phyloP scores from a whole-genome alignment of 2,888 invertebrate genomes.

The Drosophila meridiana region DNA sequence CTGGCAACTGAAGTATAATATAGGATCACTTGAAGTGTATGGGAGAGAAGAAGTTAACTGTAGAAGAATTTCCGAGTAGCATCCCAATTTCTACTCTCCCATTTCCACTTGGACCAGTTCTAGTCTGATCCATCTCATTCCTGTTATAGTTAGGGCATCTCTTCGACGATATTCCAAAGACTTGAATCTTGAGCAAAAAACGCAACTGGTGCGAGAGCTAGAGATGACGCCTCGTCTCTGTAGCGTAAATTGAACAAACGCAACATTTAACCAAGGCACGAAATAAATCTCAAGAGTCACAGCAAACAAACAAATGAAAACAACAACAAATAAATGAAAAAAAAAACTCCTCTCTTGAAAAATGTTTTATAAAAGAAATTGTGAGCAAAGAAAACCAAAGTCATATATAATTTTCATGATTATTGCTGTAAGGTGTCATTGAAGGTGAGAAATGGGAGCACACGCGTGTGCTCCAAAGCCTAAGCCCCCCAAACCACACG shows the following conservation, averaged over 20 bases:
- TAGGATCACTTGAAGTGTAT: too few relatives aligned
- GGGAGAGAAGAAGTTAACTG: too few relatives aligned
- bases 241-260: constrained; percentile 50
- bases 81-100: not conserved
- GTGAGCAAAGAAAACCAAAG: constrained; percentile 43
- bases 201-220: constrained; percentile 20
- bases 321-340: constrained; percentile 33
- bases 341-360: constrained; percentile 10
- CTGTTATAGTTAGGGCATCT: constrained; percentile 36
- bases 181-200: not conserved
- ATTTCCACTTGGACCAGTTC: not conserved
- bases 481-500: constrained; percentile 8
- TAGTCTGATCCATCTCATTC: not conserved
- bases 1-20: too few relatives aligned
- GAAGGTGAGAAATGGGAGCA: constrained; percentile 79
- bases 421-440: constrained; percentile 70
- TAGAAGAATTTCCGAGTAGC: too few relatives aligned
- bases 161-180: not conserved
- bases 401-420: constrained; percentile 62
- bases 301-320: constrained; percentile 17
- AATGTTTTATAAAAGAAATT: constrained; percentile 12
- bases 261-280: constrained; percentile 58
- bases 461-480: constrained; percentile 53
- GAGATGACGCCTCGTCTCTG: constrained; percentile 3
- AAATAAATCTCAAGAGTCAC: constrained; percentile 64